Evolutionary conservation across 2,888 invertebrate genomes (phyloP).

Genomic region (Cistogaster globosa): DNA sequence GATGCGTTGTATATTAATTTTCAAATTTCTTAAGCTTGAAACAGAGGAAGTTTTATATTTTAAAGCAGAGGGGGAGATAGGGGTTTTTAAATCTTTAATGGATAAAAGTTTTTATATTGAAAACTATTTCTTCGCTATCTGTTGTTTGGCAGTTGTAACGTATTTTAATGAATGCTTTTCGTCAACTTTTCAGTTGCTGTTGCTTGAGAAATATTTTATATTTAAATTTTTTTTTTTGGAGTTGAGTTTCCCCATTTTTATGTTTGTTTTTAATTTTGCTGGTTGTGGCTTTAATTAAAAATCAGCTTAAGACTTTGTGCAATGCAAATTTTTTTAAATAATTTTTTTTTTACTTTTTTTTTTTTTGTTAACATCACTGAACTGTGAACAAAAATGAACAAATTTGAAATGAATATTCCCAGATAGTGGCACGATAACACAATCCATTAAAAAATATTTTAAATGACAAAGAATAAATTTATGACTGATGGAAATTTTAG

Average conservation of each 20-base stretch:
- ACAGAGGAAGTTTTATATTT: too few species aligned
- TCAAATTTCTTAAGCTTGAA: too few species aligned
- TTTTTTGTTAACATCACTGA: conserved; percentile 18
- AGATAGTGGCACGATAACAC: conserved; percentile 1
- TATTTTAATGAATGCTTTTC: conserved; percentile 68
- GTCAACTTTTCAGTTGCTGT: conserved; percentile 46
- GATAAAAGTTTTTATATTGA: conserved; percentile 17
- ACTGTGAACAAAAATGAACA: conserved; percentile 38
- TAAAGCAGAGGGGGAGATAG: too few species aligned
- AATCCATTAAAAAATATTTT: conserved; percentile 6
- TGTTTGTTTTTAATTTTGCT: neutral
- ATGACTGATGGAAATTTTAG: neutral
- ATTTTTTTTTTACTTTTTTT: neutral
- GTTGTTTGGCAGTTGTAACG: conserved; percentile 39
- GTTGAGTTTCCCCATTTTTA: neutral
- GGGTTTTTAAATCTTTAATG: neutral
- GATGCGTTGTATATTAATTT: conserved; percentile 24
- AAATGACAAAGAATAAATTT: conserved; percentile 5
- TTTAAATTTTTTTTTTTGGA: neutral
- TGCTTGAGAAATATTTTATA: conserved; percentile 47
- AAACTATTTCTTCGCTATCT: conserved; percentile 10
- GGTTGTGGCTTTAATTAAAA: conserved; percentile 68
- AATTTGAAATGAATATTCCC: conserved; percentile 9
- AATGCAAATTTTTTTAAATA: conserved; percentile 48
- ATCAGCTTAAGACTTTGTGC: conserved; percentile 66